These are phyloP conservation scores for Ceramica pisi DNA, from an alignment of 2,888 invertebrate genomes.

Conservation along the genomic window DNA sequence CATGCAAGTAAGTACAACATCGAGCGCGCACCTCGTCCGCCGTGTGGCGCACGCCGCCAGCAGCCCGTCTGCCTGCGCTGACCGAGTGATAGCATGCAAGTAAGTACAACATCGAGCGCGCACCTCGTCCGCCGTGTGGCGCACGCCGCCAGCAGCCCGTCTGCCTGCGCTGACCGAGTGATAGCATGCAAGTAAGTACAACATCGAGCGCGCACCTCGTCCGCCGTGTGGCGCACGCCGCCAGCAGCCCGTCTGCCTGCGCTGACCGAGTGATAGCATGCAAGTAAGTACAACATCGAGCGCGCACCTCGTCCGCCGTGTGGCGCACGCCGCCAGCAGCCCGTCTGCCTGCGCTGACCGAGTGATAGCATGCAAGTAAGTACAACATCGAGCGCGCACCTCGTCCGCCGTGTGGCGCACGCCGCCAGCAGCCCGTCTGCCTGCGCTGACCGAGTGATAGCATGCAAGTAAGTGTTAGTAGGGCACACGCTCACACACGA, in stretches of 20 bases:
- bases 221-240: slow-evolving; percentile 93
- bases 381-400: slow-evolving; percentile 73
- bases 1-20: neutral
- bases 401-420: slow-evolving; percentile 91
- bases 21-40: slow-evolving; percentile 73
- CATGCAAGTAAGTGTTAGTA: too few species aligned
- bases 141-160: slow-evolving; percentile 92
- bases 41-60: slow-evolving; percentile 94
- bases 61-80: slow-evolving; percentile 89
- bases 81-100: slow-evolving; percentile 68
- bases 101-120: slow-evolving; percentile 73
- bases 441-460: slow-evolving; percentile 81
- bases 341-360: slow-evolving; percentile 88
- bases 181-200: neutral
- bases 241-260: slow-evolving; percentile 90
- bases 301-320: slow-evolving; percentile 76
- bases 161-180: slow-evolving; percentile 89
- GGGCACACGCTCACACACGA: too few species aligned
- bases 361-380: slow-evolving; percentile 56
- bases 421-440: slow-evolving; percentile 91
- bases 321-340: slow-evolving; percentile 94
- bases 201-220: slow-evolving; percentile 74
- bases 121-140: slow-evolving; percentile 89
- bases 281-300: slow-evolving; percentile 61
- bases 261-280: slow-evolving; percentile 77